Evolutionary conservation across 2,797 vertebrate genomes (phyloP), one percentile per base, ranked within the genome.

Genomic region (Cetoscarus ocellatus): DNA sequence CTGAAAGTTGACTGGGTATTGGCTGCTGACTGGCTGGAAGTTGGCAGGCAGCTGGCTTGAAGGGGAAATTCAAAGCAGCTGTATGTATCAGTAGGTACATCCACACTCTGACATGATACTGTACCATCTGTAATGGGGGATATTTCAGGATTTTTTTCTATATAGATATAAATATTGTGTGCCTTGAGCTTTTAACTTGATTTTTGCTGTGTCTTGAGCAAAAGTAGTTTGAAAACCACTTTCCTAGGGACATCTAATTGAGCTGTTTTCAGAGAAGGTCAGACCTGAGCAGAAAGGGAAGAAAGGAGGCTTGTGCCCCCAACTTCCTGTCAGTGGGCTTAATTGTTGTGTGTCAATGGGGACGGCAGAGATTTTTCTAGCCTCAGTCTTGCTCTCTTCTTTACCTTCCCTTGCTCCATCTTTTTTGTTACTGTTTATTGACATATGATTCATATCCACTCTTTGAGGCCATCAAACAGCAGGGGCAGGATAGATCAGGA

Each of bases 251-350:
- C n/a, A n/a, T n/a, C n/a, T n/a, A n/a, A n/a, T n/a, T n/a, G n/a
- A n/a, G n/a, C n/a, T n/a, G 38, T 49, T 43, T 42, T 51, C 14
- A n/a, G 12, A 13, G 44, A 51, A 60, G 78, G 76, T 86, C 77
- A 81, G 60, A 75, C 63, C 66, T 47, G 70, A 73, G 66, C 72
- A 80, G 75, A 66, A 70, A 47, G 50, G 67, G 61, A 67, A 86
- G 80, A 87, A 73, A 84, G 87, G 81, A 88, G 87, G 63, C 73
- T 67, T 80, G 78, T 80, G 79, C 51, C 11, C 56, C 85, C 8
- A 35, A 67, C 86, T 91, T 92, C 89, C 91, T 88, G 80, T 85
- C 68, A 73, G 69, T 68, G 51, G 58, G 57, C 53, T 50, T 84
- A 86, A 91, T 90, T 88, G 84, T 77, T 72, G 61, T 75, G 76